phyloP scores from a whole-genome alignment of 2,113 vertebrate species.

The Peromyscus californicus region DNA sequence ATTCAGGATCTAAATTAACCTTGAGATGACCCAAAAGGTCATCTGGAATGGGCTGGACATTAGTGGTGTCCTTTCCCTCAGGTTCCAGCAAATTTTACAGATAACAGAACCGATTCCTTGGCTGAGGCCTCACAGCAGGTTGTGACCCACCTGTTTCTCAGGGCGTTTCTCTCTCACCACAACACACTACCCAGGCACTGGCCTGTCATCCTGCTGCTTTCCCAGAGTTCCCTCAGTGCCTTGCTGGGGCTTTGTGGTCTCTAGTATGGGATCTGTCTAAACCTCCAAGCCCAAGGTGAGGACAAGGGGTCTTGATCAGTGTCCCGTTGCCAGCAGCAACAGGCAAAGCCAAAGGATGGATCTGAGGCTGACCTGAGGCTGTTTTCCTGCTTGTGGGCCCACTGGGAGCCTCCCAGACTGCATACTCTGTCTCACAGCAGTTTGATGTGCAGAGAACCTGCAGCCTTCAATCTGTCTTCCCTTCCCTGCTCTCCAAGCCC shows the following conservation, averaged over 20 bases:
- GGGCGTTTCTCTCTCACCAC: not conserved
- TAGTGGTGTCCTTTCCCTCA: not conserved
- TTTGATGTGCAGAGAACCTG: not conserved
- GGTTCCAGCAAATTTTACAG: not conserved
- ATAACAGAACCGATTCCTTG: not conserved
- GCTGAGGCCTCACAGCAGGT: not conserved
- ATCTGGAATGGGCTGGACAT: not conserved
- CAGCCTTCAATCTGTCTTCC: not conserved
- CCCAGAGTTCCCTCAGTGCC: not conserved
- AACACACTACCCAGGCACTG: rapidly evolving
- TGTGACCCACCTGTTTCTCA: too few relatives aligned
- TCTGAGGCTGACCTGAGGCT: not conserved
- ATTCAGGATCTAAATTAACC: not conserved
- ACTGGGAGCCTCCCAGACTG: not conserved
- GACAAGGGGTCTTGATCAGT: rapidly evolving
- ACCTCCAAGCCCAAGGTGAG: not conserved
- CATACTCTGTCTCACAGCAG: not conserved
- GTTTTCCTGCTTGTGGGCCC: not conserved
- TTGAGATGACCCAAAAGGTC: not conserved
- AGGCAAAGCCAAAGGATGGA: not conserved
- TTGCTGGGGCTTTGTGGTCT: not conserved
- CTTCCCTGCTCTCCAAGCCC: not conserved
- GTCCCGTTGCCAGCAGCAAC: too few relatives aligned
- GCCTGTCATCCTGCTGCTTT: not conserved
- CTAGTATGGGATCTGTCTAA: not conserved